A percentile compares a stretch with the other conserved stretches of the same genome.
Evolutionary conservation across 2,888 invertebrate genomes (phyloP).

Genomic region (Craniophora ligustri): DNA sequence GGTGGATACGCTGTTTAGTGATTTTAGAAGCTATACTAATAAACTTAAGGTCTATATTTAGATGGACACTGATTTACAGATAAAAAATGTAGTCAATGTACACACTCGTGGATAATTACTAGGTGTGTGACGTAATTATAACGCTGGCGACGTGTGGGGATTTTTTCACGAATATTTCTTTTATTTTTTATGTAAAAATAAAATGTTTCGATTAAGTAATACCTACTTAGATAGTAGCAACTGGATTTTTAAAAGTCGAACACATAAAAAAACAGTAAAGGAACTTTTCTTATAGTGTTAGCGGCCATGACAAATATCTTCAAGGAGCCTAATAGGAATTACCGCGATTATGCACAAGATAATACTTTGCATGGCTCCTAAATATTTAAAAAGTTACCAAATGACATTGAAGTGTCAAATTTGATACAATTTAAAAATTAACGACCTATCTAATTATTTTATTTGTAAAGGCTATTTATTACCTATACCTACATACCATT

Average conservation of each 20-base stretch:
- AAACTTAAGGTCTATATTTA: slow-evolving; percentile 60
- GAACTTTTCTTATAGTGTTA: no score
- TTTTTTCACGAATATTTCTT: slow-evolving; percentile 55
- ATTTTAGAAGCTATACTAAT: slow-evolving; percentile 56
- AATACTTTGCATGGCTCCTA: no score
- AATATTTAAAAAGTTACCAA: no score
- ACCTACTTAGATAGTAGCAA: slow-evolving; percentile 39
- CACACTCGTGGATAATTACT: slow-evolving; percentile 70
- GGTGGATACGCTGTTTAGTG: slow-evolving; percentile 29
- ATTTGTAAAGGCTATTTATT: no score
- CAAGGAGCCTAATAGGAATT: no score
- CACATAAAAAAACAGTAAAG: no score
- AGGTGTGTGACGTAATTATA: slow-evolving; percentile 77
- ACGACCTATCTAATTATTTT: no score
- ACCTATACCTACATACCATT: no score
- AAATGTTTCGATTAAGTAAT: slow-evolving; percentile 52
- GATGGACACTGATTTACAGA: slow-evolving; percentile 57
- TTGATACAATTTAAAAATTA: no score
- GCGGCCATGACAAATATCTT: background rate
- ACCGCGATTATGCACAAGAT: no score
- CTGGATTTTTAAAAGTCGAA: slow-evolving; percentile 15
- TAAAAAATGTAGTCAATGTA: slow-evolving; percentile 65
- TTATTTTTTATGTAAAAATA: slow-evolving; percentile 59
- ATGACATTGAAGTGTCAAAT: no score
- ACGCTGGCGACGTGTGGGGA: slow-evolving; percentile 53